Base-by-base conservation (phyloP, 2,113 vertebrate species). In the Crotalus horridus region DNA sequence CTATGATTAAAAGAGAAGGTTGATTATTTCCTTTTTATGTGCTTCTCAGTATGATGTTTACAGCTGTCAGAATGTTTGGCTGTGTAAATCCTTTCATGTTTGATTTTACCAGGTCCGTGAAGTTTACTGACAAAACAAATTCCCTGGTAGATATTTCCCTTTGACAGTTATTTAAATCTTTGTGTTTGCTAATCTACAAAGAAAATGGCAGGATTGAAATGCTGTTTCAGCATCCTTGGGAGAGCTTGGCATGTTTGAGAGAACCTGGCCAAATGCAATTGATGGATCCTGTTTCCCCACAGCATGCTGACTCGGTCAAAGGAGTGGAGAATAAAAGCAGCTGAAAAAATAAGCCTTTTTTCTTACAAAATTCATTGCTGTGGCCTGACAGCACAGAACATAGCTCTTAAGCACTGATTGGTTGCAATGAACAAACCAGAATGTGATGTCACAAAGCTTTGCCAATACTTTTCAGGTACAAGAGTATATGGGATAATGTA, bases 1-100 rank as follows among this genome's bases (percentile, higher is more conserved):
- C 95, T 94, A 89, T 91, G 53, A 94, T 96, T 90, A 58, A 91
- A 95, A 89, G n/a, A 74, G 89, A 51, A 91, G 81, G 58, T 23
- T 58, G 89, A 61, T 59, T 29, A 90, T 93, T 94, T 92, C 51
- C 95, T 90, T 95, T 90, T 64, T 89, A 39, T 95, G 94, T 94
- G 46, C 59, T 88, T 92, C 94, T 89, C 89, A 89, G 90, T 26
- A 87, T 56, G 92, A 29, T 92, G 93, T 93, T 90, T 93, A 59
- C 33, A 93, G 69, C 23, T 55, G 4, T 94, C 91, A 87, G 74
- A 17, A 91, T 85, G 74, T 61, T 61, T 64, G 13, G 29, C 54
- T 89, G 24, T 86, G 20, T 89, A 89, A 90, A 94, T 48, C 90
- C n/a, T 86, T 61, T 55, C 46, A 39, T 43, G 8, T 92, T 94